A percentile compares a stretch with the other conserved stretches of the same genome.
Evolutionary conservation across 1,140 invertebrate species (phyloP).

Genomic region (Drosophila pseudoobscura): DNA sequence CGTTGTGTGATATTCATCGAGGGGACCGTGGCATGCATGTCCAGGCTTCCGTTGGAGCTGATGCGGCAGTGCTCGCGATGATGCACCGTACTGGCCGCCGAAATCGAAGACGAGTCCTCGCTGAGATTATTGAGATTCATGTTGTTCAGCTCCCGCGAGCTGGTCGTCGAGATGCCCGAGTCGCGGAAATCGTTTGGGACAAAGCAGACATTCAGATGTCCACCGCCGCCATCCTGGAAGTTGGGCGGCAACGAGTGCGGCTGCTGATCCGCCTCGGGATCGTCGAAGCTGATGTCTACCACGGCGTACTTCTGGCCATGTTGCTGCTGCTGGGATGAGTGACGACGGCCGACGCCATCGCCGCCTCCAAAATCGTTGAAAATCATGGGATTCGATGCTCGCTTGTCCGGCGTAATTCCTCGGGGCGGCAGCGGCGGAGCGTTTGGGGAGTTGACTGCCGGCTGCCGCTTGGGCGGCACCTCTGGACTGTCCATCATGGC

Average conservation of each 20-base stretch:
- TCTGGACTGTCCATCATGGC: slow-evolving; percentile 68
- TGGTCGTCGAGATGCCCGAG: slow-evolving; percentile 81
- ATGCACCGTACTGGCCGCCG: slow-evolving; percentile 66
- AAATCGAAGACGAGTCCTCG: slow-evolving; percentile 68
- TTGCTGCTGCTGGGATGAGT: slow-evolving; percentile 67
- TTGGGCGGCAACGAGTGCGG: slow-evolving; percentile 71
- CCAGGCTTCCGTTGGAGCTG: slow-evolving; percentile 72
- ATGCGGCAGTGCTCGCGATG: slow-evolving; percentile 76
- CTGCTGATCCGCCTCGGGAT: slow-evolving; percentile 78
- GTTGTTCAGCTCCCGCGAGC: slow-evolving; percentile 75
- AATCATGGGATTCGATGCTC: slow-evolving; percentile 74
- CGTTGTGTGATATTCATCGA: slow-evolving; percentile 73
- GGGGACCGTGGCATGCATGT: slow-evolving; percentile 34
- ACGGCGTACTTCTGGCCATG: slow-evolving; percentile 78
- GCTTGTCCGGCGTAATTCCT: slow-evolving; percentile 82
- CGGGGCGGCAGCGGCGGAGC: slow-evolving; percentile 84
- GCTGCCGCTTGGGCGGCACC: slow-evolving; percentile 74
- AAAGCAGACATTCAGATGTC: slow-evolving; percentile 61
- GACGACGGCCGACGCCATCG: slow-evolving; percentile 56
- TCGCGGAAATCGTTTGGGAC: slow-evolving; percentile 80
- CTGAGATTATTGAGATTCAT: slow-evolving; percentile 75
- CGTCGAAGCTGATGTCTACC: slow-evolving; percentile 81
- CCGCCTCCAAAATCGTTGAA: slow-evolving; percentile 70
- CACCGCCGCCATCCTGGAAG: slow-evolving; percentile 51
- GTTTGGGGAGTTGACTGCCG: slow-evolving; percentile 50